Percentiles rank a stretch among this genome's conserved stretches.
Conservation (phyloP, 2,888 invertebrate genomes). For the Parascotia fuliginaria region DNA sequence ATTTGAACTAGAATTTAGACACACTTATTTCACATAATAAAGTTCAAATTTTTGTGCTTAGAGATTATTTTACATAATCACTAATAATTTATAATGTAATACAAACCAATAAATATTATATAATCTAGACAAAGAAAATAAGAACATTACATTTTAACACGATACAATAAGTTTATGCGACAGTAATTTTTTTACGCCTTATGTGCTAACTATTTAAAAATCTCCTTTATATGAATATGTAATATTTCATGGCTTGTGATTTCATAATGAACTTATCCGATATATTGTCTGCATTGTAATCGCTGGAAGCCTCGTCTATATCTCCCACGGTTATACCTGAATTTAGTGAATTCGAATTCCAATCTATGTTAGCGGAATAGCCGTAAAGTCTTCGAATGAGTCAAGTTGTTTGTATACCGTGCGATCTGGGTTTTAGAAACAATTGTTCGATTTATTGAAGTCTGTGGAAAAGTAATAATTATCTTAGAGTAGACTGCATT, state of each 20-base stretch:
- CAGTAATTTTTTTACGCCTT: slow-evolving; percentile 11
- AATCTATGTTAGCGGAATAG: slow-evolving; percentile 3
- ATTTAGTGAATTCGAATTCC: slow-evolving; percentile 16
- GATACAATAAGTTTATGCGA: too few species aligned
- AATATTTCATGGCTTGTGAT: slow-evolving; percentile 36
- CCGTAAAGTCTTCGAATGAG: neutral
- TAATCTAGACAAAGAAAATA: neutral
- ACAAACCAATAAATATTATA: too few species aligned
- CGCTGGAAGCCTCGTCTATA: slow-evolving; percentile 18
- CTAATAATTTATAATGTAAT: too few species aligned
- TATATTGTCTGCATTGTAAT: slow-evolving; percentile 31
- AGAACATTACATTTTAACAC: slow-evolving; percentile 1
- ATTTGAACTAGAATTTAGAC: too few species aligned
- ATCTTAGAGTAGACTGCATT: too few species aligned
- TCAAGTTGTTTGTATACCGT: neutral
- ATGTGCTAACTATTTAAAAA: slow-evolving; percentile 19
- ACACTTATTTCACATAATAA: too few species aligned
- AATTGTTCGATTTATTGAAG: neutral
- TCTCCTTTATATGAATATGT: slow-evolving; percentile 38
- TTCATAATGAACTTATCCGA: slow-evolving; percentile 23
- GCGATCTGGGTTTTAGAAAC: neutral
- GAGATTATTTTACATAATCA: too few species aligned
- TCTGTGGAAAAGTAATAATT: too few species aligned
- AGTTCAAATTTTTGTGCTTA: too few species aligned
- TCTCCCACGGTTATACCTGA: slow-evolving; percentile 21